Evolutionary conservation across 2,113 vertebrate genomes (phyloP).

Genomic region (Rhineura floridana): DNA sequence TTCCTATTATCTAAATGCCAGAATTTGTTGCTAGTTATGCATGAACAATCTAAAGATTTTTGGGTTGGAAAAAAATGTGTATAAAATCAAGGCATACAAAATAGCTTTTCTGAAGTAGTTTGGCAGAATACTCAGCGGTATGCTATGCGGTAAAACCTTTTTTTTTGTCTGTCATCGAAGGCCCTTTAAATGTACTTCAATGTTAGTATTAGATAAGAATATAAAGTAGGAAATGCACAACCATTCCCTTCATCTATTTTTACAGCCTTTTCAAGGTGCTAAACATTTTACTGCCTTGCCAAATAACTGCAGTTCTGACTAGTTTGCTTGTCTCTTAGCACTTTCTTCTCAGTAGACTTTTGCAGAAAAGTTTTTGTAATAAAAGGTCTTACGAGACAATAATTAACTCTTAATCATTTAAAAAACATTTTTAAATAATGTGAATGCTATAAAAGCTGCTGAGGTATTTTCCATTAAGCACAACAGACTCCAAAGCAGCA

Average conservation of each 20-base stretch:
- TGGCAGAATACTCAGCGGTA: background rate
- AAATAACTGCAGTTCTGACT: conserved; percentile 39
- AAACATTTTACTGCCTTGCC: conserved; percentile 37
- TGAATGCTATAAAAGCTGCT: background rate
- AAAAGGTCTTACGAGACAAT: background rate
- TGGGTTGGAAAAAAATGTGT: background rate
- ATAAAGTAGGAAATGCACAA: conserved; percentile 34
- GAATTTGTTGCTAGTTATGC: conserved; percentile 44
- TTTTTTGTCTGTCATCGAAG: conserved; percentile 17
- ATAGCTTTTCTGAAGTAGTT: background rate
- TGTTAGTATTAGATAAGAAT: conserved; percentile 41
- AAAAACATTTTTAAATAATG: conserved; percentile 35
- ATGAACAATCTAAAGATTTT: conserved; percentile 35
- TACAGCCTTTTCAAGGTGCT: conserved; percentile 1
- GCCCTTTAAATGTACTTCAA: conserved; percentile 33
- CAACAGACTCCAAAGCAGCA: background rate
- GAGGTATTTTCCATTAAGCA: background rate
- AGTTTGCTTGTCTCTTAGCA: conserved; percentile 28
- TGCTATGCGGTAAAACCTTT: conserved; percentile 16
- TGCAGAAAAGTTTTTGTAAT: background rate
- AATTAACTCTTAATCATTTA: background rate
- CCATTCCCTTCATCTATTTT: conserved; percentile 28
- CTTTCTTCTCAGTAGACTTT: conserved; percentile 7
- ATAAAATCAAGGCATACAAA: conserved; percentile 33
- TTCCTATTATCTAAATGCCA: conserved; percentile 46